phyloP scores from a whole-genome alignment of 2,888 invertebrate genomes.

The Alitta virens region DNA sequence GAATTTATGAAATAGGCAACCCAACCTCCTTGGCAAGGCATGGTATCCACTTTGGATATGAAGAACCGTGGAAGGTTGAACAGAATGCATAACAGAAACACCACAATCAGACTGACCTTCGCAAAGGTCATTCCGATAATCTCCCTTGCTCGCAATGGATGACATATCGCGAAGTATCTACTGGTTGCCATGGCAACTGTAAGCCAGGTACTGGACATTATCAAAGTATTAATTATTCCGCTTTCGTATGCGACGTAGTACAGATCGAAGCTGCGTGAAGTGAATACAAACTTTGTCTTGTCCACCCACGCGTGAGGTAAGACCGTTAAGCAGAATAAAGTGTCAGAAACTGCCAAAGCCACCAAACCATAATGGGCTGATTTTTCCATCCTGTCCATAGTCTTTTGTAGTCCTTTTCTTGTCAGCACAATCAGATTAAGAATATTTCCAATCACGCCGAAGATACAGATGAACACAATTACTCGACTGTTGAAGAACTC shows the following conservation, averaged over 20 bases:
- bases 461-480: slow-evolving; percentile 64
- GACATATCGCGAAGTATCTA: slow-evolving; percentile 53
- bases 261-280: slow-evolving; percentile 14
- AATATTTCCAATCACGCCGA: slow-evolving; percentile 49
- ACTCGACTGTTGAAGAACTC: slow-evolving; percentile 16
- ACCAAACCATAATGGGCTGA: slow-evolving; percentile 52
- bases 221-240: slow-evolving; percentile 49
- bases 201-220: slow-evolving; percentile 52
- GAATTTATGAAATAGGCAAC: slow-evolving; percentile 14
- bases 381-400: slow-evolving; percentile 50
- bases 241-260: slow-evolving; percentile 41
- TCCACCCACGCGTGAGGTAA: slow-evolving; percentile 42
- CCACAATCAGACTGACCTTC: slow-evolving; percentile 37
- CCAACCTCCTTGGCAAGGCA: slow-evolving; percentile 16
- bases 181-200: slow-evolving; percentile 54
- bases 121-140: slow-evolving; percentile 47
- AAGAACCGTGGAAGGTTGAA: slow-evolving; percentile 28
- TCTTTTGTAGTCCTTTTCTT: slow-evolving; percentile 42
- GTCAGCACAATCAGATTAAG: slow-evolving; percentile 47
- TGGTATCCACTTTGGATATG: slow-evolving; percentile 9
- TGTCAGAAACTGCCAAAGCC: slow-evolving; percentile 50
- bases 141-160: slow-evolving; percentile 51
- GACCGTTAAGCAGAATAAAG: slow-evolving; percentile 49
- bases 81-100: slow-evolving; percentile 23
- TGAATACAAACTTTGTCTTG: slow-evolving; percentile 3